Conservation (phyloP, 2,797 vertebrate genomes). For the Tympanoctomys barrerae region DNA sequence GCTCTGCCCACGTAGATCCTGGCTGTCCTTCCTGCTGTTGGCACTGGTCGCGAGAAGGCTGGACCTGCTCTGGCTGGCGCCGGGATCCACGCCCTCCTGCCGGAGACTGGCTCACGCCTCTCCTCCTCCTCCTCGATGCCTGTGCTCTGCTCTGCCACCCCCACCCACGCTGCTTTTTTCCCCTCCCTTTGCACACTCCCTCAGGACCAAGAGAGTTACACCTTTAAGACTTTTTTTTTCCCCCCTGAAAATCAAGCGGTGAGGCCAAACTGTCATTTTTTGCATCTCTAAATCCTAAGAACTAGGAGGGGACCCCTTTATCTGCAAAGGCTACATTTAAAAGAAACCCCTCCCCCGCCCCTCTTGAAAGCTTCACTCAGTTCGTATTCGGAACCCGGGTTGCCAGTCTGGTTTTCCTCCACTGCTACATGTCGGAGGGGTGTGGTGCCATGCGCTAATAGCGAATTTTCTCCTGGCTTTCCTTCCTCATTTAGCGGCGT, state of each 20-base stretch:
- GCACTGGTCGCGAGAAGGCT: slow-evolving; percentile 36
- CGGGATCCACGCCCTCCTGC: slow-evolving; percentile 62
- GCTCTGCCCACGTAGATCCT: neutral
- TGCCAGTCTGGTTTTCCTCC: slow-evolving; percentile 14
- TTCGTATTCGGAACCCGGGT: neutral
- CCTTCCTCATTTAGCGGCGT: neutral
- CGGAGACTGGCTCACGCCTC: slow-evolving; percentile 49
- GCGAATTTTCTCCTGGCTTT: neutral
- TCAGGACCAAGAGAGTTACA: slow-evolving; percentile 30
- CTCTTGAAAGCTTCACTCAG: neutral
- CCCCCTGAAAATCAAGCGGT: slow-evolving; percentile 3
- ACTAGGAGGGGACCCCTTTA: neutral
- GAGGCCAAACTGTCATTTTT: slow-evolving; percentile 46
- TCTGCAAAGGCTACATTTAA: neutral
- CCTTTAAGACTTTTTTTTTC: slow-evolving; percentile 36
- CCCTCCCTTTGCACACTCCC: slow-evolving; percentile 59
- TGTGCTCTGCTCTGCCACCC: slow-evolving; percentile 10
- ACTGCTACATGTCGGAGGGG: slow-evolving; percentile 19
- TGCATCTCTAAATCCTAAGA: neutral
- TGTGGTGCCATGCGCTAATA: slow-evolving; percentile 28
- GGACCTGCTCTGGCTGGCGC: slow-evolving; percentile 79
- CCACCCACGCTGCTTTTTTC: slow-evolving; percentile 41
- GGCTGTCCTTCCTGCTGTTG: slow-evolving; percentile 20
- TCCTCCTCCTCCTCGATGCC: neutral
- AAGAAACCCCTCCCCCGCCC: neutral